Evolutionary conservation across 2,113 vertebrate genomes (phyloP), one percentile per base, ranked within the genome.

Genomic region (Bujurquina vittata): DNA sequence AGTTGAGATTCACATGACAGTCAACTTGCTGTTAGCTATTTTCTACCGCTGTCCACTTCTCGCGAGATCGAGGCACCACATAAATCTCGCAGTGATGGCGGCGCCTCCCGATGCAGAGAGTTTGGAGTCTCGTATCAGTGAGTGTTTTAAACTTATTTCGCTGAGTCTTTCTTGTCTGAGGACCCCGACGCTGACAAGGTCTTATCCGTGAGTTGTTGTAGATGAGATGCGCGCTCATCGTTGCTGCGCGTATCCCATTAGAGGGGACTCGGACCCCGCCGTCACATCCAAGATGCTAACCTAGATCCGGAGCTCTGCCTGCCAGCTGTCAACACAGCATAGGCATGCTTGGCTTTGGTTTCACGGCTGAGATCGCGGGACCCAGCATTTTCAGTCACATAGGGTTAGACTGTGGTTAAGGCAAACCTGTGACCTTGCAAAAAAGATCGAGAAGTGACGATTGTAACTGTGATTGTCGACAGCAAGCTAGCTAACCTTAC

Each of bases 51-150:
- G 3, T 69, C 15, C 3, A 7, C 57, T 35, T 7, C 84, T 92
- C 91, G 90, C 91, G 91, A 93, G 91, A 93, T 35, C 7, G 18
- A 57, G 23, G 54, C 23, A 1, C n/a, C n/a, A 85, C 86, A 91
- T 87, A 94, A 92, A 92, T 94, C 92, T 93, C 90, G 93, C 88
- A 93, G 95, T 89, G 95, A 97, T 97, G 96, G 96, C 97, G 95
- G 94, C 96, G 73, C 96, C 92, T 90, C 97, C 97, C 91, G 98
- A 98, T 84, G 94, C 96, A 84, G 97, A 97, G 95, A 97, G 96
- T 93, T 95, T 99, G 94, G 97, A 99, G 95, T 97, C 97, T 89
- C 95, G 95, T 91, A 98, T 99, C 94, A 99, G 98, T 99, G 95
- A 98, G 98, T 98, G 93, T 95, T 93, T 93, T 58, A 78, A 87